A percentile compares a stretch with the other conserved stretches of the same genome.
These are phyloP conservation scores for Poecilia latipinna DNA, from an alignment of 2,113 vertebrate genomes.

Conservation along the genomic window DNA sequence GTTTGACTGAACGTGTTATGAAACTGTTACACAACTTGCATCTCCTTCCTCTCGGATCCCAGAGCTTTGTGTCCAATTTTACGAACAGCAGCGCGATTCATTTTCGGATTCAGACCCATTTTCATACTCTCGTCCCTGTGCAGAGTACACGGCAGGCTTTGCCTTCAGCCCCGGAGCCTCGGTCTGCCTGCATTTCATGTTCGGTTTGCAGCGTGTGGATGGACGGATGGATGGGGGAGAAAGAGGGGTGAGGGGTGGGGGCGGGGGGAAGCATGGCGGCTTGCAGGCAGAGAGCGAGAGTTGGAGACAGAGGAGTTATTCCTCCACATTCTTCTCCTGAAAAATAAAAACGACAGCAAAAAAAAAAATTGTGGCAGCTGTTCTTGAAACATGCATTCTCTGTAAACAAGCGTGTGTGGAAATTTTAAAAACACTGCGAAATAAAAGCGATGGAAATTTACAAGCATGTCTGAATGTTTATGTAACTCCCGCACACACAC, in stretches of 20 bases:
- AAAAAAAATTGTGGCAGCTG: conserved; percentile 28
- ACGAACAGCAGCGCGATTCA: conserved; percentile 22
- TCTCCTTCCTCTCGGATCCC: conserved; percentile 22
- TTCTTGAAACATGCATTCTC: neutral
- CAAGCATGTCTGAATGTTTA: conserved; percentile 65
- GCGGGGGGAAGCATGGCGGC: conserved; percentile 56
- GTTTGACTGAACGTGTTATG: conserved; percentile 1
- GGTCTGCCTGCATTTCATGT: conserved; percentile 48
- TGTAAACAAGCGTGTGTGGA: conserved; percentile 11
- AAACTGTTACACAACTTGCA: conserved; percentile 42
- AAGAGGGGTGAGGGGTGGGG: too few species aligned
- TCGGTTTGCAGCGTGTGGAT: conserved; percentile 44
- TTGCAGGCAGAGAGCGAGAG: conserved; percentile 15
- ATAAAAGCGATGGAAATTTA: conserved; percentile 49
- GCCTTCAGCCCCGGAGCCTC: conserved; percentile 1
- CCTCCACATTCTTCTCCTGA: neutral
- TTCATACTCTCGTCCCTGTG: conserved; percentile 56
- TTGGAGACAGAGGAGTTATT: conserved; percentile 23
- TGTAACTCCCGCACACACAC: conserved; percentile 54
- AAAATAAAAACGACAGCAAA: neutral
- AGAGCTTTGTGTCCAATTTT: conserved; percentile 53
- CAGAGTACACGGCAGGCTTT: conserved; percentile 29
- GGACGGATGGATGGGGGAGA: neutral
- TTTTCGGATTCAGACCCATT: conserved; percentile 14
- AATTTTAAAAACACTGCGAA: conserved; percentile 27